phyloP scores from a whole-genome alignment of 1,140 invertebrate species.

The Drosophila trapezifrons region DNA sequence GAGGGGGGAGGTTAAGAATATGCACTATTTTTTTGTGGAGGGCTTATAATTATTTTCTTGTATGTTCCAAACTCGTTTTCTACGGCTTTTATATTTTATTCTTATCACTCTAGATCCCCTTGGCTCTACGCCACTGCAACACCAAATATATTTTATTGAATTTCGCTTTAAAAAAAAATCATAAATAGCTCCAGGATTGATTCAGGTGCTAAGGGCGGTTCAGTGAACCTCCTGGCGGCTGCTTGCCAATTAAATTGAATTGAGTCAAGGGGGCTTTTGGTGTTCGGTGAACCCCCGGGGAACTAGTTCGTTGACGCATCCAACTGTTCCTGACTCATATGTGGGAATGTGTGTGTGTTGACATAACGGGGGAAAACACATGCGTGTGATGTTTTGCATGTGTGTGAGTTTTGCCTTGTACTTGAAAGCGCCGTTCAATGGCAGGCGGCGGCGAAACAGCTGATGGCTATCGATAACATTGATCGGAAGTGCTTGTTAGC shows the following conservation, averaged over 20 bases:
- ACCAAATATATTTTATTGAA: too few species aligned
- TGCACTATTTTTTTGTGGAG: neutral
- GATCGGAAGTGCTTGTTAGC: conserved; percentile 27
- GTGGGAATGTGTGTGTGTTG: neutral
- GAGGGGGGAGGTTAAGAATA: neutral
- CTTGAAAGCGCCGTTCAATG: conserved; percentile 63
- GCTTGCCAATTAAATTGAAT: neutral
- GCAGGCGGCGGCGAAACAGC: conserved; percentile 23
- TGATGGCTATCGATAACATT: conserved; percentile 43
- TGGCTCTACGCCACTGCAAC: neutral
- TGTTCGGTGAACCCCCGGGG: conserved; percentile 5
- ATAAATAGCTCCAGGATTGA: neutral
- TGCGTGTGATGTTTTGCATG: neutral
- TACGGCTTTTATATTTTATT: too few species aligned
- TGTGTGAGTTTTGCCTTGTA: conserved; percentile 34
- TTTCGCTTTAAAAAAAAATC: neutral
- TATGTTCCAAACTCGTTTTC: too few species aligned
- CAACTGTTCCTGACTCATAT: conserved; percentile 9
- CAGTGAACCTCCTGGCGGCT: conserved; percentile 3
- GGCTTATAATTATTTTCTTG: too few species aligned
- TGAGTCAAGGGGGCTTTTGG: neutral
- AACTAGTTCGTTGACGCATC: conserved; percentile 6
- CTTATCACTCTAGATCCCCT: neutral
- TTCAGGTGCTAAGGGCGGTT: conserved; percentile 14
- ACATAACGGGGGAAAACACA: neutral